Percentiles rank a stretch among this genome's conserved stretches.
phyloP scores from a whole-genome alignment of 2,113 vertebrate species.

The Lophochroa leadbeateri region DNA sequence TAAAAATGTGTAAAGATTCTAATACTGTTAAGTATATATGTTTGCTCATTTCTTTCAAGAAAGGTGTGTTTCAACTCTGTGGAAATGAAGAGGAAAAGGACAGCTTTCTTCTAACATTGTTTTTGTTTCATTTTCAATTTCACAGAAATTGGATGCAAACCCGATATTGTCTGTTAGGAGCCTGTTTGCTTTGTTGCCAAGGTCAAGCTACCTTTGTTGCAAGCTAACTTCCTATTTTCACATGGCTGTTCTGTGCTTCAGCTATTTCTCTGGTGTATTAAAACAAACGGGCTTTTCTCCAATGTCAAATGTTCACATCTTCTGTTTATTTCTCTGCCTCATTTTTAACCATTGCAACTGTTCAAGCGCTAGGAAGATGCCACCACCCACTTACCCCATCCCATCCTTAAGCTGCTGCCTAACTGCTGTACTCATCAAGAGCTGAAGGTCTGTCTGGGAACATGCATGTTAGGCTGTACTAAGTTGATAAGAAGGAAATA shows the following conservation, averaged over 20 bases:
- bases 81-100: neutral
- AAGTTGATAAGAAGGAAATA: neutral
- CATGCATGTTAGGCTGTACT: too few species aligned
- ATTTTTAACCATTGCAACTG: neutral
- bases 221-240: neutral
- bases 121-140: neutral
- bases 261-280: neutral
- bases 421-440: neutral
- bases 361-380: neutral
- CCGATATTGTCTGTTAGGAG: neutral
- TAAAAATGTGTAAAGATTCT: neutral
- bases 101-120: neutral
- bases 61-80: neutral
- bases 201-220: conserved; percentile 42
- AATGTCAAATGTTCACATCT: rapidly evolving
- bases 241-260: neutral
- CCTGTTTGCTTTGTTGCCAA: conserved; percentile 13
- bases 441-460: neutral
- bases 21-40: neutral
- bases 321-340: neutral
- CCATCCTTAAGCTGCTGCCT: neutral
- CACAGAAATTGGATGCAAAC: neutral
- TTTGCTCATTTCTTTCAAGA: neutral
- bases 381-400: too few species aligned
- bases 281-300: neutral